These are phyloP conservation scores for Vespertilio murinus DNA, from an alignment of 2,797 vertebrate genomes.

Conservation along the genomic window DNA sequence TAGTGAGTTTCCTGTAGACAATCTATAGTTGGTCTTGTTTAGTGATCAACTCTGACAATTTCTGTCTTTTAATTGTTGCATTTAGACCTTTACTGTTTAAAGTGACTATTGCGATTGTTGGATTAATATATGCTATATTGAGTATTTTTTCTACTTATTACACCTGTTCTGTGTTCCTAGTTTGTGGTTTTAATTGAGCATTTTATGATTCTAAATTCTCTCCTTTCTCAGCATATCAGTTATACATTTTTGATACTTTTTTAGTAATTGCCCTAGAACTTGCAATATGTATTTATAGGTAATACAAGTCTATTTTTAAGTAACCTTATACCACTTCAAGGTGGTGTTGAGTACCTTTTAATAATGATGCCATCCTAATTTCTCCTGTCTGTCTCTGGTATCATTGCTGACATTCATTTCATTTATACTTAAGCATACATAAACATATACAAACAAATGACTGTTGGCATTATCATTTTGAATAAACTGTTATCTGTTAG, in stretches of 20 bases:
- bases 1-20: not conserved
- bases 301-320: not conserved
- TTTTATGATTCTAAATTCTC: not conserved
- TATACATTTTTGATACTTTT: not conserved
- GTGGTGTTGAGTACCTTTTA: not conserved
- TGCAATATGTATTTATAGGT: not conserved
- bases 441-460: not conserved
- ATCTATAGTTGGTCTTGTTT: not conserved
- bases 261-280: not conserved
- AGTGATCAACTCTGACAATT: not conserved
- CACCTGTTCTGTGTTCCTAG: not conserved
- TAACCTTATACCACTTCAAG: not conserved
- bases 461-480: not conserved
- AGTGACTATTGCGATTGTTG: not conserved
- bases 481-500: not conserved
- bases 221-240: not conserved
- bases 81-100: not conserved
- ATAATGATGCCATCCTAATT: not conserved
- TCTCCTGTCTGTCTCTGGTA: not conserved
- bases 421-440: not conserved
- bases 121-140: not conserved
- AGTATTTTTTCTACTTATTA: not conserved
- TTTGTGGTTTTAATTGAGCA: not conserved
- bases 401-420: not conserved
- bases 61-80: not conserved